Evolutionary conservation across 1,140 invertebrate genomes (phyloP).

Genomic region (Apis dorsata): DNA sequence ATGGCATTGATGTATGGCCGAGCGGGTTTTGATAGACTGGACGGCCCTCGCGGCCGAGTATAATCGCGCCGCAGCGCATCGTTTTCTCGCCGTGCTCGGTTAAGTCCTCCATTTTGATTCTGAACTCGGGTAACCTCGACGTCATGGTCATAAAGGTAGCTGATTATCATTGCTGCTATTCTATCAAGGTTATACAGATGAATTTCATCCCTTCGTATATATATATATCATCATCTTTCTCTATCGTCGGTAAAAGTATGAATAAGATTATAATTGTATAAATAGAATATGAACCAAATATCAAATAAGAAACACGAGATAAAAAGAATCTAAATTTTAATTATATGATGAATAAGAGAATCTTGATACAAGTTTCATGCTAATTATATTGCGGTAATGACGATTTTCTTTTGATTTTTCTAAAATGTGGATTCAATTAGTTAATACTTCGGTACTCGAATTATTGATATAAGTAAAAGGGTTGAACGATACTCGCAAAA

Average conservation of each 20-base stretch:
- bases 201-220: background rate
- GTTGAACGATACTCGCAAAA: conserved; percentile 37
- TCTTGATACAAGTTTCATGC: background rate
- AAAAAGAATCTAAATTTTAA: background rate
- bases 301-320: too few species aligned
- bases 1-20: conserved; percentile 74
- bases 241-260: too few species aligned
- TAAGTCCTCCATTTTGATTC: conserved; percentile 61
- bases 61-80: conserved; percentile 60
- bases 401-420: background rate
- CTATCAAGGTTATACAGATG: background rate
- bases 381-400: background rate
- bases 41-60: conserved; percentile 60
- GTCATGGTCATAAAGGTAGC: conserved; percentile 19
- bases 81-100: conserved; percentile 55
- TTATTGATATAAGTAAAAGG: background rate
- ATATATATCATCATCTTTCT: background rate
- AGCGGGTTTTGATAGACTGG: conserved; percentile 72
- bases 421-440: background rate
- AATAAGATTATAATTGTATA: background rate
- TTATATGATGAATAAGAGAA: background rate
- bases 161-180: conserved; percentile 14
- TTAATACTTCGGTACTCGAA: background rate
- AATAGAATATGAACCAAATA: too few species aligned
- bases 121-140: conserved; percentile 53